phyloP scores from a whole-genome alignment of 2,113 vertebrate genomes.

The Melierax canorus region DNA sequence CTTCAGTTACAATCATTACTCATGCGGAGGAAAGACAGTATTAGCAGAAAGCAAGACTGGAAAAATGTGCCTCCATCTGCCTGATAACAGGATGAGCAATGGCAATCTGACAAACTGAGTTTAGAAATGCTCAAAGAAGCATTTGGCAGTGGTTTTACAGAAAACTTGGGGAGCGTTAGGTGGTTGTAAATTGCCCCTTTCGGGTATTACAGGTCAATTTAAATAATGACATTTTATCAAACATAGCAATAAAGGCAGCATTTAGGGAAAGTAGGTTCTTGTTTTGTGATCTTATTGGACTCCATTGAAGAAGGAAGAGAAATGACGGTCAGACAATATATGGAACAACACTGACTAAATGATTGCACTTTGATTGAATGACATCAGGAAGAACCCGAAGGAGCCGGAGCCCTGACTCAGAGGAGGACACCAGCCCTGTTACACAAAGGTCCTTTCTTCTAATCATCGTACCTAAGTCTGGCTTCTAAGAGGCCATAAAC shows the following conservation, averaged over 20 bases:
- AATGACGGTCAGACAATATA: background rate
- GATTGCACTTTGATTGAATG: background rate
- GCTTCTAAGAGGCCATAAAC: background rate
- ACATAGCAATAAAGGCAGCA: background rate
- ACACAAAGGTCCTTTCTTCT: background rate
- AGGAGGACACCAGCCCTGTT: background rate
- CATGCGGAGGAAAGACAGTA: background rate
- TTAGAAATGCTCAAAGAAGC: background rate
- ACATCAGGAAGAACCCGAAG: background rate
- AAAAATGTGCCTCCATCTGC: background rate
- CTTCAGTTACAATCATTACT: background rate
- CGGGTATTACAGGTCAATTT: background rate
- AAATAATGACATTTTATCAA: background rate
- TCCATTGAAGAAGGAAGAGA: background rate
- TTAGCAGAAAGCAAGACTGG: background rate
- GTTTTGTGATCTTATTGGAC: background rate
- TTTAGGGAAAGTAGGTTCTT: background rate
- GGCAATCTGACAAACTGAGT: background rate
- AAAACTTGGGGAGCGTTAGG: background rate
- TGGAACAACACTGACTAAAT: background rate
- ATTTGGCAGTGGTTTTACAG: background rate
- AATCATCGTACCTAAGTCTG: too few relatives aligned
- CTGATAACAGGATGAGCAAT: background rate
- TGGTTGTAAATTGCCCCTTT: background rate
- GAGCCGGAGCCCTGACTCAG: background rate